Evolutionary conservation across 2,113 vertebrate genomes (phyloP), one percentile per base, ranked within the genome.

Genomic region (Pteronura brasiliensis): DNA sequence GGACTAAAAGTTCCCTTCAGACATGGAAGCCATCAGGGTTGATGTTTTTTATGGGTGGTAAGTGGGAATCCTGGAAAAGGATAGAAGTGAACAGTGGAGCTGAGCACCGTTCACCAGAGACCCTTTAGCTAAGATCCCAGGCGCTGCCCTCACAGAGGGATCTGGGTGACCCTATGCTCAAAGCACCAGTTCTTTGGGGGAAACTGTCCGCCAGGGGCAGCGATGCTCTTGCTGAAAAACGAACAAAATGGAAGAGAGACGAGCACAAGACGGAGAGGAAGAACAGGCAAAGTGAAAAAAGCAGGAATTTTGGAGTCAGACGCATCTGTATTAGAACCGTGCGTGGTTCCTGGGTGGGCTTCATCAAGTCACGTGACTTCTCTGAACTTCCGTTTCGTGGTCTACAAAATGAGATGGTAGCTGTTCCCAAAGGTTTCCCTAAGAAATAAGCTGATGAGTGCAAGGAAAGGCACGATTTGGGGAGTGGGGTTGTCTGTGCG

Each of bases 61-160:
- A 55, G 44, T 81, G 49, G 82, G 42, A 80, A 93, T 88, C 95
- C 72, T 93, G 89, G 79, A 91, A 85, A 95, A 95, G 47, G 52
- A 31, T 59, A 90, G 71, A 95, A 79, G 67, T 36, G 17, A 61
- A 84, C 34, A 55, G 71, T 6, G 23, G 84, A 88, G 5, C 31
- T 57, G 36, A 52, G 67, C 27, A 14, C 67, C 9, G 25, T 69
- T 71, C 42, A 1, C 18, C 8, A 6, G 47, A 9, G 21, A 61
- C 25, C 84, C 71, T 63, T 55, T 23, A 29, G 3, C 0, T 17
- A 65, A 47, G 65, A 44, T 2, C 44, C n/a, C 29, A 1, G 49
- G 18, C 0, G 0, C 69, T 29, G 23, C 10, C 57, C 31, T 77
- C 67, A 67, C 21, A 4, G 5, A 47, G 71, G 36, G 29, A 74